Percentiles rank a stretch among this genome's conserved stretches.
These are phyloP conservation scores for Pelochelys cantorii DNA, from an alignment of 2,797 vertebrate genomes.

Conservation along the genomic window DNA sequence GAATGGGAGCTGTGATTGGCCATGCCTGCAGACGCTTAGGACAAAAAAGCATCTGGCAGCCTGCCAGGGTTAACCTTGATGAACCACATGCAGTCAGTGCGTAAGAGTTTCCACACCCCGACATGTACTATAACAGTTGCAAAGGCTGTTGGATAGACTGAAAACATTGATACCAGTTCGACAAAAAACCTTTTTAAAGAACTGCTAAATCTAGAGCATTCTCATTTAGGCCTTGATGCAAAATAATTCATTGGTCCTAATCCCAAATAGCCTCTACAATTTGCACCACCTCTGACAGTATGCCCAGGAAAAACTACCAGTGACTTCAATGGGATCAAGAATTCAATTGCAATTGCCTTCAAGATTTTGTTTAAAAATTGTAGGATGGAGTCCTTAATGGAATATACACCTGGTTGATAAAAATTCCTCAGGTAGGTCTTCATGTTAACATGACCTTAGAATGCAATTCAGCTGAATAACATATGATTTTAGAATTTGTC, in stretches of 20 bases:
- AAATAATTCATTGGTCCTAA: not conserved
- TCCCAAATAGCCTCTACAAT: not conserved
- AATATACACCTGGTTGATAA: not conserved
- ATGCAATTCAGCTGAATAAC: not conserved
- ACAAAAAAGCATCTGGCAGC: too few species aligned
- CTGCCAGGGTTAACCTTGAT: too few species aligned
- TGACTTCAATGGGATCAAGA: not conserved
- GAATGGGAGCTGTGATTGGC: too few species aligned
- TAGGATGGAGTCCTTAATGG: not conserved
- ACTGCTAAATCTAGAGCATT: not conserved
- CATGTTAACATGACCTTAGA: not conserved
- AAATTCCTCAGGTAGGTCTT: not conserved
- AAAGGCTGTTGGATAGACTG: not conserved
- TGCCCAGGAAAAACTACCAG: not conserved
- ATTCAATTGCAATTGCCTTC: not conserved
- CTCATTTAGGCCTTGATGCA: not conserved
- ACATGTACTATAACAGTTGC: not conserved
- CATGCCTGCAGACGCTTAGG: too few species aligned
- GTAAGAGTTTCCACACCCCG: too few species aligned
- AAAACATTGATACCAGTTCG: not conserved
- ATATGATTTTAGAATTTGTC: not conserved
- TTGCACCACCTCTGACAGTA: not conserved
- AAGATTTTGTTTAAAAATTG: not conserved
- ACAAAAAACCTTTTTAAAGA: not conserved
- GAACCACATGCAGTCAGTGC: too few species aligned